These are phyloP conservation scores for Microcebus tavaratra DNA, from an alignment of 2,113 vertebrate genomes.

Conservation along the genomic window DNA sequence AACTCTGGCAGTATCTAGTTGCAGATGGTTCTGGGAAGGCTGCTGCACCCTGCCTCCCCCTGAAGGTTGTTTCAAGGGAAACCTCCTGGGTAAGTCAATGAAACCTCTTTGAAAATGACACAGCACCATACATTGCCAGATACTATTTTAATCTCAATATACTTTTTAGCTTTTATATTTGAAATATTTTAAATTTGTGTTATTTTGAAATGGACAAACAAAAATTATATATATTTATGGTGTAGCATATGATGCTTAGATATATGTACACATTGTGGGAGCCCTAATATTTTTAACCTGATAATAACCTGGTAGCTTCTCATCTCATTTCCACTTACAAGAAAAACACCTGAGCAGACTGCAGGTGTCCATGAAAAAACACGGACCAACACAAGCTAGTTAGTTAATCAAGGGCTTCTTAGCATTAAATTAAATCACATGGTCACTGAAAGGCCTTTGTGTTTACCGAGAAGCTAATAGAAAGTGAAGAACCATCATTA, in stretches of 20 bases:
- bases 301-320: background rate
- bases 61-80: background rate
- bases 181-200: background rate
- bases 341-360: background rate
- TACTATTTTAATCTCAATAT: background rate
- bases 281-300: background rate
- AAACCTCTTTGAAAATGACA: background rate
- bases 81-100: background rate
- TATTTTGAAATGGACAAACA: background rate
- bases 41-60: no score
- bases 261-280: background rate
- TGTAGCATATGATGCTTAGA: background rate
- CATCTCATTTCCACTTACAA: background rate
- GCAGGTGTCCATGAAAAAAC: slow-evolving; percentile 38
- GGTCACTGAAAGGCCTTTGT: slow-evolving; percentile 53
- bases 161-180: background rate
- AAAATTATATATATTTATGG: background rate
- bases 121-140: background rate
- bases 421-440: slow-evolving; percentile 58
- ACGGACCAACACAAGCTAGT: slow-evolving; percentile 37
- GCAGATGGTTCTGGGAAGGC: background rate
- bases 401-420: slow-evolving; percentile 63
- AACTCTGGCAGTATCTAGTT: background rate
- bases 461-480: slow-evolving; percentile 66
- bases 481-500: slow-evolving; percentile 62